Evolutionary conservation across 2,113 vertebrate genomes (phyloP), one percentile per base, ranked within the genome.

Genomic region (Archocentrus centrarchus): DNA sequence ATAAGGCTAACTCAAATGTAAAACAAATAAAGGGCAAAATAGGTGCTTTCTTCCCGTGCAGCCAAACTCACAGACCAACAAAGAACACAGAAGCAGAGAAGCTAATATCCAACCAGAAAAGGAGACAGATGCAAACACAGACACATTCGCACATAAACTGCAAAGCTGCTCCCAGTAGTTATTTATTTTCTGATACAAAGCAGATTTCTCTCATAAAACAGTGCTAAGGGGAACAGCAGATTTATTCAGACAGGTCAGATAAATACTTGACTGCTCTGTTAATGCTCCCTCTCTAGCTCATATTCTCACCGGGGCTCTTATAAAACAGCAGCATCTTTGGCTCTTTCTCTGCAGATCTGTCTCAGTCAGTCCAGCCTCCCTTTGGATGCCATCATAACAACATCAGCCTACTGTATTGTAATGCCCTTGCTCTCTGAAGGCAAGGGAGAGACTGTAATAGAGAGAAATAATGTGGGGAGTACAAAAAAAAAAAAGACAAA

Each of bases 361-460:
- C 83, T 87, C 68, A 77, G 66, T 86, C 77, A 75, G 75, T 82
- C 64, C 32, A 58, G 59, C 79, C 63, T 86, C 81, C 68, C 63
- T 84, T 83, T 80, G 70, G 80, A 83, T 84, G 80, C 81, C 76
- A 88, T 88, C 86, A 82, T 89, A 87, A 81, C 89, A 86, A 83
- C 79, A 80, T 85, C 70, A 86, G 30, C 61, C 79, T 59, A 66
- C 79, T 76, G 58, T 55, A 58, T 79, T 78, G 60, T 44, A 7
- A 63, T 6, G 7, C 59, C 8, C 1, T n/a, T 59, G 39, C 20
- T 50, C 47, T 86, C 35, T 76, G 61, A 76, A 37, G 64, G 80
- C 41, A 27, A 50, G 60, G 24, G 37, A 77, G 57, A 66, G 59
- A 66, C 8, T 27, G 39, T 44, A 30, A 57, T 9, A 22, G n/a